Evolutionary conservation across 2,797 vertebrate genomes (phyloP).

Genomic region (Neoniphon sammara): DNA sequence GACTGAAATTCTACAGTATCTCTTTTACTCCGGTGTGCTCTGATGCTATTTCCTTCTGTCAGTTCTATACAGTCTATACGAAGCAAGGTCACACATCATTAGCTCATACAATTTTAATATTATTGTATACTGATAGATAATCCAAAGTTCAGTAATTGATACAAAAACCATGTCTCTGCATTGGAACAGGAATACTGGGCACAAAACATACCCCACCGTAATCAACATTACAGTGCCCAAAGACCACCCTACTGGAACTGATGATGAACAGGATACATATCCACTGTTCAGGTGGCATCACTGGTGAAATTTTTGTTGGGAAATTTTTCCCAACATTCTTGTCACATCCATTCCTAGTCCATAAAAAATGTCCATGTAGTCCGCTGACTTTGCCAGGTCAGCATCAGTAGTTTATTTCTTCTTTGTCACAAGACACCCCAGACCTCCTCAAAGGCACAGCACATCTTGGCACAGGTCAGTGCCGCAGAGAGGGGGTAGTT

Average conservation of each 20-base stretch:
- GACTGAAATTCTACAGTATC: too few species aligned
- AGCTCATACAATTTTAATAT: slow-evolving; percentile 51
- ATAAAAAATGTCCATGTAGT: slow-evolving; percentile 43
- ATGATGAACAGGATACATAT: slow-evolving; percentile 18
- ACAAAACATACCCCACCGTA: slow-evolving; percentile 15
- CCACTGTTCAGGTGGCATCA: slow-evolving; percentile 17
- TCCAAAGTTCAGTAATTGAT: slow-evolving; percentile 19
- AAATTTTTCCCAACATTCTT: slow-evolving; percentile 2
- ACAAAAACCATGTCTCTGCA: slow-evolving; percentile 4
- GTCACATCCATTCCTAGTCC: slow-evolving; percentile 24
- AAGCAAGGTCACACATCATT: slow-evolving; percentile 37
- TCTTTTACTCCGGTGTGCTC: neutral
- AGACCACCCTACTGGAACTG: slow-evolving; percentile 9
- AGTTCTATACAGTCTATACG: neutral
- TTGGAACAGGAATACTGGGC: slow-evolving; percentile 6
- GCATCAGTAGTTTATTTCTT: slow-evolving; percentile 23
- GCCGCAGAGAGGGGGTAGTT: slow-evolving; percentile 98
- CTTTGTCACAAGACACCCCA: slow-evolving; percentile 89
- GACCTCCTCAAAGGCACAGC: slow-evolving; percentile 95
- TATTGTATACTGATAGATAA: slow-evolving; percentile 29
- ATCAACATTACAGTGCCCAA: neutral
- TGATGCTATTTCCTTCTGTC: neutral
- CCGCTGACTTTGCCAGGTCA: neutral
- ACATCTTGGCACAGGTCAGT: slow-evolving; percentile 95
- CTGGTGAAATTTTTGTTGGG: slow-evolving; percentile 19